phyloP scores from a whole-genome alignment of 2,888 invertebrate species.

The Molanna angustata region DNA sequence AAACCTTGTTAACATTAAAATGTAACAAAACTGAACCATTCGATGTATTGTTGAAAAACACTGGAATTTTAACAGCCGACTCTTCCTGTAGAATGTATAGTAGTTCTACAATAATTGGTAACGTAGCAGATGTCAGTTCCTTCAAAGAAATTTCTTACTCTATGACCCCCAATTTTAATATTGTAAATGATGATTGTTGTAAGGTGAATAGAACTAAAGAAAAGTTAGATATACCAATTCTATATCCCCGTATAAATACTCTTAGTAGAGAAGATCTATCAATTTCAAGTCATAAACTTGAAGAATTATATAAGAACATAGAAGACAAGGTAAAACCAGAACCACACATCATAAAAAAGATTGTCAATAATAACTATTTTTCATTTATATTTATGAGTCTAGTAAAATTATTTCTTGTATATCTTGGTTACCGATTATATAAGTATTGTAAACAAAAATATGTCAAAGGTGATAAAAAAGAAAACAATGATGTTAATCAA shows the following conservation, averaged over 20 bases:
- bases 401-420: neutral
- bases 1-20: neutral
- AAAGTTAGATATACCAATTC: neutral
- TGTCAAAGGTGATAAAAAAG: neutral
- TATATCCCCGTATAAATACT: neutral
- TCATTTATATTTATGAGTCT: neutral
- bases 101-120: neutral
- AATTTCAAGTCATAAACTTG: neutral
- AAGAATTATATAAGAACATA: neutral
- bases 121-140: neutral
- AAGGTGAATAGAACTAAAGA: neutral
- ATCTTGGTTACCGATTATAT: neutral
- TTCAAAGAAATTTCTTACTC: neutral
- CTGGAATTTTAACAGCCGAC: neutral
- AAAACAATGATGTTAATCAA: neutral
- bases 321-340: neutral
- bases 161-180: neutral
- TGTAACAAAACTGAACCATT: neutral
- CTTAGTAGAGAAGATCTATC: neutral
- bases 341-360: neutral
- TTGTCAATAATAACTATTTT: constrained; percentile 1
- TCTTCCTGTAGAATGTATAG: neutral
- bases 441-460: neutral
- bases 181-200: constrained; percentile 1
- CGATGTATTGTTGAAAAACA: neutral